Evolutionary conservation across 2,797 vertebrate genomes (phyloP), one percentile per base, ranked within the genome.

Genomic region (Epinephelus malabaricus): DNA sequence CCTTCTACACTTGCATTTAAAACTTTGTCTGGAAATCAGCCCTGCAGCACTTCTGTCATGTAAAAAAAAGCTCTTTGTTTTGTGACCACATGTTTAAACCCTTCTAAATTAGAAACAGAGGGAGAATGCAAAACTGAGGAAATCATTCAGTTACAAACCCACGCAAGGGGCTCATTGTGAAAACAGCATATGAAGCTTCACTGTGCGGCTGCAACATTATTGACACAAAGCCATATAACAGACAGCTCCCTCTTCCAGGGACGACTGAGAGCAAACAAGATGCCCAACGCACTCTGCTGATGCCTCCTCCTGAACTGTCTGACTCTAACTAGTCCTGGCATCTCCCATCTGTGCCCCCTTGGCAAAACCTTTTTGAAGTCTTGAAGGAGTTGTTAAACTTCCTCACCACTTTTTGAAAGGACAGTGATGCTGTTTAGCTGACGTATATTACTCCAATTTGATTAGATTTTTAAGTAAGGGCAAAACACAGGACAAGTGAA

Each of bases 101-200:
- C 69, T 64, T 86, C 59, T 54, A 89, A 94, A 95, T 93, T 77
- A 89, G 88, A 94, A 94, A 87, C 93, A 93, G 93, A 88, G 67
- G 81, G 69, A 80, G 74, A 87, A 84, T 70, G 74, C 15, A 45
- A 76, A 86, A 75, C 69, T 12, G 54, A 76, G 85, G 78, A 90
- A 90, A 87, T 85, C 64, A 30, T 67, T 80, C 30, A n/a, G 19
- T 46, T 53, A 60, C 21, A 87, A 85, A 83, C 54, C 46, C 50
- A 56, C 27, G 54, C 55, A 82, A 61, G 18, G 54, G 73, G 55
- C 51, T 77, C 53, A 40, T 64, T 77, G 79, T 84, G 69, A 84
- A 80, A 86, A 76, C 75, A 81, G 73, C 73, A 68, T 17, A 49
- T 43, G 53, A 76, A 88, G 73, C 49, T 58, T 65, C 81, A 45